phyloP scores from a whole-genome alignment of 2,888 invertebrate genomes.

The Ctena decussata region DNA sequence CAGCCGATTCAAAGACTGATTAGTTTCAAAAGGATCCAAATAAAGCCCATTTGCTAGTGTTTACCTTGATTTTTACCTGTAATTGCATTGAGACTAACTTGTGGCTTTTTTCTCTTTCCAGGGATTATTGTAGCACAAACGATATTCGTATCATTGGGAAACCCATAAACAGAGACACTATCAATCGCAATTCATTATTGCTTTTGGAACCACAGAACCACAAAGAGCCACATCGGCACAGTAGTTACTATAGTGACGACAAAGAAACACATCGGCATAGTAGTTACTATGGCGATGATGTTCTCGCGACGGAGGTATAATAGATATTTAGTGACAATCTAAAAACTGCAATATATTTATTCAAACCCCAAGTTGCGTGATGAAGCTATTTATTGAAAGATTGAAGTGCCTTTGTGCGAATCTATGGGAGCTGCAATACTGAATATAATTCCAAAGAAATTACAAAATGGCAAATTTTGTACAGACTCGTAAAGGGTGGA shows the following conservation, averaged over 20 bases:
- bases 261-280: conserved; percentile 66
- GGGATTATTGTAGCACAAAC: conserved; percentile 63
- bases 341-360: conserved; percentile 68
- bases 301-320: conserved; percentile 79
- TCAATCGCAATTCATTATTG: conserved; percentile 73
- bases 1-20: too few relatives aligned
- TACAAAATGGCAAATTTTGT: conserved; percentile 52
- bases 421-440: conserved; percentile 38
- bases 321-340: conserved; percentile 19
- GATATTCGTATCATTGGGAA: conserved; percentile 71
- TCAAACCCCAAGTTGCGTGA: not conserved
- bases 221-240: conserved; percentile 41
- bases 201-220: conserved; percentile 65
- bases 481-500: conserved; percentile 56
- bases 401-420: conserved; percentile 54
- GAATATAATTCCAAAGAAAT: conserved; percentile 62
- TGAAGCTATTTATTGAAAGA: conserved; percentile 19
- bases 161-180: conserved; percentile 68
- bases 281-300: conserved; percentile 74
- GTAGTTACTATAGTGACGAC: conserved; percentile 1
- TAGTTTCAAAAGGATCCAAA: too few relatives aligned
- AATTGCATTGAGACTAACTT: too few relatives aligned
- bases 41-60: too few relatives aligned
- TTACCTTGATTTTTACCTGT: too few relatives aligned
- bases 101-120: conserved; percentile 54